Conservation (phyloP, 1,140 invertebrate genomes). For the Kradibia gibbosae region DNA sequence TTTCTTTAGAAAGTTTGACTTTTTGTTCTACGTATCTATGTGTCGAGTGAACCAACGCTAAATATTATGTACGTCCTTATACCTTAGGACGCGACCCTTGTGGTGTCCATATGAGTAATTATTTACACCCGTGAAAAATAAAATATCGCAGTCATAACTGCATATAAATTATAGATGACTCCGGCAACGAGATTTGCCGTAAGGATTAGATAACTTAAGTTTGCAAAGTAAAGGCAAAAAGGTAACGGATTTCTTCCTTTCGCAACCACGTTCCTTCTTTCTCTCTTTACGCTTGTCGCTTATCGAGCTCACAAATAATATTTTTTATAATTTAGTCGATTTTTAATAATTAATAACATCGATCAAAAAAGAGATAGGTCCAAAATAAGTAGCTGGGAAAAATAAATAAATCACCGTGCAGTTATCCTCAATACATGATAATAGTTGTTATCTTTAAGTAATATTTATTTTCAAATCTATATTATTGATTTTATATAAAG, state of each 20-base stretch:
- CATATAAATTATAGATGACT: neutral
- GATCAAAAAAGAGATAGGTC: neutral
- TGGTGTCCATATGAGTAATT: neutral
- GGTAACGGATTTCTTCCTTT: neutral
- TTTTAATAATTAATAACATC: no score
- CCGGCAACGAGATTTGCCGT: constrained; percentile 3
- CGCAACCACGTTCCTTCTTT: neutral
- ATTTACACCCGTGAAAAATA: neutral
- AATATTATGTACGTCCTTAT: neutral
- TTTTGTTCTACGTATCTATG: neutral
- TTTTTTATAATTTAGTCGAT: neutral
- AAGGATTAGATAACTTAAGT: constrained; percentile 13
- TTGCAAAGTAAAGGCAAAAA: neutral
- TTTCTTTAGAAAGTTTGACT: neutral
- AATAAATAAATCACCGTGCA: neutral
- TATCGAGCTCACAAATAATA: neutral
- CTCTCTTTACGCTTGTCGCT: neutral
- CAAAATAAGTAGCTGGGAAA: no score
- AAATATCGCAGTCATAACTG: neutral
- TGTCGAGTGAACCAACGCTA: neutral
- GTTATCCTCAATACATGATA: neutral
- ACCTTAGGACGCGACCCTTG: neutral
- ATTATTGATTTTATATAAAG: constrained; percentile 17
- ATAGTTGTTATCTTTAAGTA: neutral
- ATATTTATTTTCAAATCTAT: neutral